Conservation (phyloP, 2,113 vertebrate genomes). For the Laterallus jamaicensis region DNA sequence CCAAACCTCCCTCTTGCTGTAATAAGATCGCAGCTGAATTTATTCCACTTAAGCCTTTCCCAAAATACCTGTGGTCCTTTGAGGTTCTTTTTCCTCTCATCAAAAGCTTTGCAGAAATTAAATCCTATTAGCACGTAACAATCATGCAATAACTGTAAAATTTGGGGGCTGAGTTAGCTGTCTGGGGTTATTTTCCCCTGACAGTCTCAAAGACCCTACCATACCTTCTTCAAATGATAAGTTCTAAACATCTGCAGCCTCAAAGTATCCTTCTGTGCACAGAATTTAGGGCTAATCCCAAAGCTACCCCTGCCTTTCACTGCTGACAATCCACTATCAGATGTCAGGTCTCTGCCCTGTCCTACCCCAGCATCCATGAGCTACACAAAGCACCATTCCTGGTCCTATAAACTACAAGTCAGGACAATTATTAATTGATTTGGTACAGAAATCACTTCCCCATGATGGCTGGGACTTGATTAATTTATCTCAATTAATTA, state of each 20-base stretch:
- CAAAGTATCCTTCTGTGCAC: neutral
- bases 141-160: neutral
- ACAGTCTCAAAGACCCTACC: neutral
- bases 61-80: slow-evolving; percentile 3
- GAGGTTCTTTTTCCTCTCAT: neutral
- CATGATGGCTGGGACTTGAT: neutral
- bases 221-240: neutral
- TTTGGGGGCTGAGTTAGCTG: neutral
- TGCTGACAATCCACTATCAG: fast-evolving
- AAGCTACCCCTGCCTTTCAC: neutral
- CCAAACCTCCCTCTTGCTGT: neutral
- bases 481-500: too few relatives aligned
- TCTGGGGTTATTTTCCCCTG: neutral
- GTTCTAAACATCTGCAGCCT: neutral
- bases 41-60: neutral
- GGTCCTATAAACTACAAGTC: neutral
- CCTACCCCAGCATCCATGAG: neutral
- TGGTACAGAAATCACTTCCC: neutral
- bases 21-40: neutral
- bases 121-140: slow-evolving; percentile 20
- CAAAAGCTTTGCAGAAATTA: neutral
- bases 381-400: neutral
- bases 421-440: neutral
- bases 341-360: neutral
- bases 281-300: neutral